These are phyloP conservation scores for Isurus oxyrinchus DNA, from an alignment of 2,113 vertebrate species.

Conservation along the genomic window DNA sequence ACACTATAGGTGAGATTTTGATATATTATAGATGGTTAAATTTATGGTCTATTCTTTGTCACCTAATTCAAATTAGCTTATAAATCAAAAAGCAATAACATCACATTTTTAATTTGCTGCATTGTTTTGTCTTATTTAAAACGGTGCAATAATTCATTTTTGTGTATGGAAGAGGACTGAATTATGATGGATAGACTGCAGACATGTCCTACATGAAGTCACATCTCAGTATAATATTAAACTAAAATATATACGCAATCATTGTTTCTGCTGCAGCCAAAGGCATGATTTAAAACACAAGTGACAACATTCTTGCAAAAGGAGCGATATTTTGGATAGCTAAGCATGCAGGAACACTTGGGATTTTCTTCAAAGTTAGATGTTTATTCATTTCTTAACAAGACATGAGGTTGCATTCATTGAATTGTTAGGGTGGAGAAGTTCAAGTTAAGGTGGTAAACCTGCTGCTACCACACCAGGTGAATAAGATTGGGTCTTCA, in stretches of 20 bases:
- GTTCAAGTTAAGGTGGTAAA: not conserved
- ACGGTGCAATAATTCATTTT: not conserved
- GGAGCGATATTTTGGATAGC: not conserved
- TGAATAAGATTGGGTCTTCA: not conserved
- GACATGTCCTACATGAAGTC: not conserved
- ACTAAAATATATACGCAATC: not conserved
- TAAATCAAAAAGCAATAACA: not conserved
- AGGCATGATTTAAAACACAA: not conserved
- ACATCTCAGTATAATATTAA: not conserved
- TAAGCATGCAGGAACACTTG: not conserved
- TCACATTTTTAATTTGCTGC: not conserved
- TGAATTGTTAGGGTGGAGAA: not conserved
- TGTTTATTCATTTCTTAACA: not conserved
- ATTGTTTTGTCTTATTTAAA: not conserved
- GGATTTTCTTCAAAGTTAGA: not conserved
- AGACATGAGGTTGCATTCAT: not conserved
- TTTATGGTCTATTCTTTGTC: not conserved
- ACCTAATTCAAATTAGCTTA: not conserved
- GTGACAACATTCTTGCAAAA: not conserved
- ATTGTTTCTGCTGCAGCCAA: not conserved
- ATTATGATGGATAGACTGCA: not conserved
- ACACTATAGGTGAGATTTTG: not conserved
- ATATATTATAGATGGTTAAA: not conserved
- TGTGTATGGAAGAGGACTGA: not conserved
- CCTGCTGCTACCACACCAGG: not conserved